Conservation (phyloP, 1,140 invertebrate genomes). For the Archivesica marissinica region DNA sequence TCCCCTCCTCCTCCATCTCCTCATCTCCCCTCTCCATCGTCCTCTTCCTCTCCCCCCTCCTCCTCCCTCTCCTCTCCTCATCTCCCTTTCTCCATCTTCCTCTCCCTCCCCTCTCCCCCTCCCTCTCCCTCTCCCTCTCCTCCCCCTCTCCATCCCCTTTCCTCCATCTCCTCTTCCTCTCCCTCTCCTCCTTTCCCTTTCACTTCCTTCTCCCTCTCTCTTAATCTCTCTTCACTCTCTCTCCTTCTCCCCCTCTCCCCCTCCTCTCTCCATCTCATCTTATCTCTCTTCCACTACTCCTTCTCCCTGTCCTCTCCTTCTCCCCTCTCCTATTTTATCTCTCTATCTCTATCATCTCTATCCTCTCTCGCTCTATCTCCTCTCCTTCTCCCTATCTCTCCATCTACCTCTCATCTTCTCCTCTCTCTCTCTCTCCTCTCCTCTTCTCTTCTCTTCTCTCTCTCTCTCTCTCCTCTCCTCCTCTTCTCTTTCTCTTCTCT, state of each 20-base stretch:
- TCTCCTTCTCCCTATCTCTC: no score
- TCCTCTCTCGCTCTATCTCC: no score
- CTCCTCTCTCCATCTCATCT: no score
- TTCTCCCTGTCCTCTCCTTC: neutral
- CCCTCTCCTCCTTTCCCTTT: slow-evolving; percentile 18
- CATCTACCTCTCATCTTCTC: no score
- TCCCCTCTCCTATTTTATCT: neutral
- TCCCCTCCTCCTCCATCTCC: neutral
- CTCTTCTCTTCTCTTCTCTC: neutral
- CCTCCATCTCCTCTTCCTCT: slow-evolving; percentile 24
- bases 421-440: neutral
- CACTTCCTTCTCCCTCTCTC: slow-evolving; percentile 35
- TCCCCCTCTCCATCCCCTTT: slow-evolving; percentile 10
- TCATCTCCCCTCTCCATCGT: neutral
- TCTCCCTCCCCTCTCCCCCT: slow-evolving; percentile 53
- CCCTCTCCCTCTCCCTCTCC: slow-evolving; percentile 43
- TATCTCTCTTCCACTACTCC: neutral
- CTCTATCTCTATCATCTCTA: neutral
- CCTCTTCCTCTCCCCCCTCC: neutral
- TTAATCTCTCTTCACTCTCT: no score
- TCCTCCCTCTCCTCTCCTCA: neutral
- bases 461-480: neutral
- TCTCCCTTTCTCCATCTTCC: slow-evolving; percentile 16
- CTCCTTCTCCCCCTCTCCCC: slow-evolving; percentile 31
- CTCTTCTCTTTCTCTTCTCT: neutral